Evolutionary conservation across 2,797 vertebrate species (phyloP).

Genomic region (Lepilemur ruficaudatus): DNA sequence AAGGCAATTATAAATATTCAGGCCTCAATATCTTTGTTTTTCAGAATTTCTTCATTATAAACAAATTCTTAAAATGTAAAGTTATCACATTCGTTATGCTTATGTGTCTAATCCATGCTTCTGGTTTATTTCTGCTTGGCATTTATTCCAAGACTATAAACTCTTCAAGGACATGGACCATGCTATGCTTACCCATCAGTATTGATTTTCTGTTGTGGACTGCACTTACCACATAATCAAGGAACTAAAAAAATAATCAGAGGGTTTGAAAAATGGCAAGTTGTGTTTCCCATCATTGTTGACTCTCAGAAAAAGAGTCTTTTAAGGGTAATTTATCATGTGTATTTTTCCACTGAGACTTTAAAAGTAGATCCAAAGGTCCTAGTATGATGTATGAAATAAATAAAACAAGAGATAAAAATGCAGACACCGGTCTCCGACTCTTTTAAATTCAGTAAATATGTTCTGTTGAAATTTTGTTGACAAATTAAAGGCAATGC

Average conservation of each 20-base stretch:
- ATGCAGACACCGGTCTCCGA: background rate
- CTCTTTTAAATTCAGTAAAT: slow-evolving; percentile 11
- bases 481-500: background rate
- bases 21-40: background rate
- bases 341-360: background rate
- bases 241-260: slow-evolving; percentile 44
- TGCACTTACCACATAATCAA: slow-evolving; percentile 51
- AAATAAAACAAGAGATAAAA: slow-evolving; percentile 22
- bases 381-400: slow-evolving; percentile 5
- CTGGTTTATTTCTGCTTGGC: background rate
- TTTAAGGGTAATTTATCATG: slow-evolving; percentile 43
- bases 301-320: background rate
- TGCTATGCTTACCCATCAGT: background rate
- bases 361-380: slow-evolving; percentile 16
- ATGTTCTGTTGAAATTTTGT: background rate
- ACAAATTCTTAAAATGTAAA: background rate
- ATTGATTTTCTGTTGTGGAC: slow-evolving; percentile 58
- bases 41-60: background rate
- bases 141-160: slow-evolving; percentile 14
- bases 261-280: slow-evolving; percentile 36
- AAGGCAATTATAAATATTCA: background rate
- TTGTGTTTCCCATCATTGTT: slow-evolving; percentile 22
- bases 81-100: background rate
- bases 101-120: background rate
- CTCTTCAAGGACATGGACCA: background rate